Evolutionary conservation across 2,797 vertebrate genomes (phyloP).

Genomic region (Coilia nasus): DNA sequence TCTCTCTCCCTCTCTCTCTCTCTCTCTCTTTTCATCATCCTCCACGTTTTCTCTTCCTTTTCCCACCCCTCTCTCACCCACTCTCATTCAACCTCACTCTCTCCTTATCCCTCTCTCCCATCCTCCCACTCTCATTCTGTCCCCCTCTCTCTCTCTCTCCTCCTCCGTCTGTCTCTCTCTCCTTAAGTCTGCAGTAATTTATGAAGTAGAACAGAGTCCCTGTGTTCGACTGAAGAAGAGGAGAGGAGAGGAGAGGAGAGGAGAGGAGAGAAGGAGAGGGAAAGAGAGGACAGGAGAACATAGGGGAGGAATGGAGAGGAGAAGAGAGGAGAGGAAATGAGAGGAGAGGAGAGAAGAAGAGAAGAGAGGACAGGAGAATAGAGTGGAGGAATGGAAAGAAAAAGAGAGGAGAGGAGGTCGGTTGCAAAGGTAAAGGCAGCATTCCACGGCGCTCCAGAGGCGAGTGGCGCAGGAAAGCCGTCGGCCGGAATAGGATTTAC

Average conservation of each 20-base stretch:
- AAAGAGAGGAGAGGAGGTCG: no score
- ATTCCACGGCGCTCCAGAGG: not conserved
- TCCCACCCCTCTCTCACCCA: not conserved
- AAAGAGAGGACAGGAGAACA: not conserved
- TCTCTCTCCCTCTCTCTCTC: not conserved
- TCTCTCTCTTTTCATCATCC: not conserved
- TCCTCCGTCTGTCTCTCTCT: not conserved
- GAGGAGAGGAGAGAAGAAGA: no score
- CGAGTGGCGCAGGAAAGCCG: slow-evolving; percentile 67
- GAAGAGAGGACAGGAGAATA: no score
- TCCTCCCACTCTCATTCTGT: not conserved
- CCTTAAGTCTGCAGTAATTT: not conserved
- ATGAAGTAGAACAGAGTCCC: not conserved
- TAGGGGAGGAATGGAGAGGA: no score
- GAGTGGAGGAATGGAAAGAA: no score
- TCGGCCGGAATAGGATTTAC: slow-evolving; percentile 81
- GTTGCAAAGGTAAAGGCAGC: not conserved
- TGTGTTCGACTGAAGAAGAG: not conserved
- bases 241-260: not conserved
- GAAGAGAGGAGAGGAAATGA: no score
- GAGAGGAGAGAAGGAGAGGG: no score
- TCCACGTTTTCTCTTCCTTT: not conserved
- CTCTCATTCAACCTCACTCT: not conserved
- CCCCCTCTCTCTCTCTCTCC: not conserved
- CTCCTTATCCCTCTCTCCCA: not conserved